phyloP scores from a whole-genome alignment of 2,113 vertebrate species.

The Chunga burmeisteri region DNA sequence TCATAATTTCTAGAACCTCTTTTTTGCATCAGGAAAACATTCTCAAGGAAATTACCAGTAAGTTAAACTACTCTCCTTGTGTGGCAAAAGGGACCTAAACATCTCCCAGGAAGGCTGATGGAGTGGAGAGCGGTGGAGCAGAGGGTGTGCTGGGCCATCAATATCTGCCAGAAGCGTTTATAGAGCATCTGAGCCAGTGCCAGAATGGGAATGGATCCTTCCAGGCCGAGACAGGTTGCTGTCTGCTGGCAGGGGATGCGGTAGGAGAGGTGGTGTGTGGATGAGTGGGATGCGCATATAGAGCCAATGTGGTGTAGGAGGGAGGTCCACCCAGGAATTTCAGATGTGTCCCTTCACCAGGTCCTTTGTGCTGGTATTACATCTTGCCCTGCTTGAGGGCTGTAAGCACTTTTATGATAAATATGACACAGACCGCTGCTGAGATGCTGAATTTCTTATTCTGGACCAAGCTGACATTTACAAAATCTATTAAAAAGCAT shows the following conservation, averaged over 20 bases:
- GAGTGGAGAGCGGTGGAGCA: not conserved
- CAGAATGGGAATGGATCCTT: no score
- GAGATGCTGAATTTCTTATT: not conserved
- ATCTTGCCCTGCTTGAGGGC: not conserved
- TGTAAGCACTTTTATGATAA: not conserved
- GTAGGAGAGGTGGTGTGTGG: no score
- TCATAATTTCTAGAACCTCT: not conserved
- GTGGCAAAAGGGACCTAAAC: not conserved
- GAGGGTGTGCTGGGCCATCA: accelerated
- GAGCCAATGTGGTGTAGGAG: accelerated
- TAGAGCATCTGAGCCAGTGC: no score
- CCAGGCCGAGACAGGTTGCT: no score
- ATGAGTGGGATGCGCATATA: accelerated
- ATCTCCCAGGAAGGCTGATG: accelerated
- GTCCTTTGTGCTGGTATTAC: not conserved
- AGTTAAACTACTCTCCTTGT: not conserved
- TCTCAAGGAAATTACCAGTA: not conserved
- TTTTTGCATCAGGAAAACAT: not conserved
- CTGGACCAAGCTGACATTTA: not conserved
- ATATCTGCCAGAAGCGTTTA: accelerated
- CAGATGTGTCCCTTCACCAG: not conserved
- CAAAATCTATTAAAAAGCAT: not conserved
- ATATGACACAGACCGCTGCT: not conserved
- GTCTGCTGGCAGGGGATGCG: no score
- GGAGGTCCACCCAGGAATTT: not conserved